Base-by-base conservation (phyloP, 2,113 vertebrate species). In the Leuciscus idus region DNA sequence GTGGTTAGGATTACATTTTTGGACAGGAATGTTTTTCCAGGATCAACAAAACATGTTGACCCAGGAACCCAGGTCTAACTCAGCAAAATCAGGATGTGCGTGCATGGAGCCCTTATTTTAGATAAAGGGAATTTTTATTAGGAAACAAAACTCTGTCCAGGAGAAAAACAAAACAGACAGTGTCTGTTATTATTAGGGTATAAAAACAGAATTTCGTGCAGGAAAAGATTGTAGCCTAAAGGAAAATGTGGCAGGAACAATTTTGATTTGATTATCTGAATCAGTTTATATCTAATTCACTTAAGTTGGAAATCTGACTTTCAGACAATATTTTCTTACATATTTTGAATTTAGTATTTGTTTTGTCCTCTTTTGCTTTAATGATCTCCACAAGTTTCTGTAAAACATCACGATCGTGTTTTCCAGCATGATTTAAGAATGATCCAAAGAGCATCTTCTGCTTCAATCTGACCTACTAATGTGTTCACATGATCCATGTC, bases 221-320 rank as follows among this genome's bases (percentile, higher is more conserved):
- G 11, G 23, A 7, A 48, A 75, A 8, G 6, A 57, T 57, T 57
- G 19, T 23, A 57, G 73, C 73, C 12, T 50, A 0, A 5, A 15
- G n/a, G 66, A 36, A 21, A 57, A 57, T 57, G 6, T 57, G 52
- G 19, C 19, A 8, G 19, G 19, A 57, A 57, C 55, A 36, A 48
- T 48, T 75, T 75, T 75, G 12, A 50, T 73, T 73, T 73, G 36
- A 66, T 66, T 66, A 73, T 46, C 19, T 73, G 5, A 46, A 28
- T 50, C 11, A n/a, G 2, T 75, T 28, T 13, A 15, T n/a, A 6
- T 46, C 4, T 23, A 12, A 46, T 28, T 43, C 23, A 75, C 23
- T 50, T 28, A 13, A 75, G 17, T 10, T 70, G 66, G 17, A 70
- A 36, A 70, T 36, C 8, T 70, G 66, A 70, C 30, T 70, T 36